Conservation (phyloP, 2,888 invertebrate species). For the Sympetrum striolatum region DNA sequence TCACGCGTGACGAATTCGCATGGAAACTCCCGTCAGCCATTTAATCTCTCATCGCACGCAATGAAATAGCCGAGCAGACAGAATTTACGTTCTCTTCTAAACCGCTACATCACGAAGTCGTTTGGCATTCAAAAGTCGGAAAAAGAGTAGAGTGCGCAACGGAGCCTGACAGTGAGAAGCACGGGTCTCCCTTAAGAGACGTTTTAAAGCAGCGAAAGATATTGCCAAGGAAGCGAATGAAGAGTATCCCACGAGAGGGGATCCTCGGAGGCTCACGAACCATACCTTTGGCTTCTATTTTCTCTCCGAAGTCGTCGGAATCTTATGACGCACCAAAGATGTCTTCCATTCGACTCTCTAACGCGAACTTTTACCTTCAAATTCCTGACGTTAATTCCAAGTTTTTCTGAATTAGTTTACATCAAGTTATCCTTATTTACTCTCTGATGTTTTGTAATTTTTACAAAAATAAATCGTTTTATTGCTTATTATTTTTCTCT, state of each 20-base stretch:
- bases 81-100: neutral
- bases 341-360: neutral
- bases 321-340: neutral
- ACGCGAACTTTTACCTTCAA: neutral
- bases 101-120: slow-evolving; percentile 6
- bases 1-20: neutral
- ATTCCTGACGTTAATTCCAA: neutral
- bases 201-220: neutral
- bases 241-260: neutral
- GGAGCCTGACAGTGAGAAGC: slow-evolving; percentile 21
- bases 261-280: neutral
- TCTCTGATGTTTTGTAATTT: neutral
- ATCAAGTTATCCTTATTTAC: neutral
- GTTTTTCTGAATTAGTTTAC: no score
- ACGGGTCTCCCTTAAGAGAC: neutral
- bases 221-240: neutral
- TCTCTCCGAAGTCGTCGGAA: neutral
- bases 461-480: no score
- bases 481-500: no score
- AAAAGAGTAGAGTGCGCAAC: slow-evolving; percentile 8
- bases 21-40: neutral
- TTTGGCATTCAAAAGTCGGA: slow-evolving; percentile 28
- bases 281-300: slow-evolving; percentile 1
- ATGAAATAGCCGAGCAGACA: neutral
- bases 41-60: neutral